Evolutionary conservation across 1,140 invertebrate genomes (phyloP), one percentile per base, ranked within the genome.

Genomic region (Apis cerana): DNA sequence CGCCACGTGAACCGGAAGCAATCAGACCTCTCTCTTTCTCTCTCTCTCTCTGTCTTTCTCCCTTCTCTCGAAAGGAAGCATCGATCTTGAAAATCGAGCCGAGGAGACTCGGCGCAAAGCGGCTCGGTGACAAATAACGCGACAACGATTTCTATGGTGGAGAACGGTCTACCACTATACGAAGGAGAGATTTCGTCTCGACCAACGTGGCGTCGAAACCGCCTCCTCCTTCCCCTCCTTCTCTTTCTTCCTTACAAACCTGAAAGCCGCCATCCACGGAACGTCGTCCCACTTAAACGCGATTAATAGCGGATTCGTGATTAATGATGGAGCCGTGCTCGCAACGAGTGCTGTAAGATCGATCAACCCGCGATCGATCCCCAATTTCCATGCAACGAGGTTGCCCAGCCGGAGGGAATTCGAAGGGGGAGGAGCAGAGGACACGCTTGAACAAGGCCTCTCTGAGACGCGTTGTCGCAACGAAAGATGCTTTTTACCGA

Each of bases 221-320:
- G 7, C 33, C 33, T 7, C 33, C 33, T 43, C 33, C 33, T 13
- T 1, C 23, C 17, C 33, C 33, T 13, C 2, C 23, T 27, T 10
- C 48, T 27, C 61, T 85, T 88, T 87, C 61, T 82, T 87, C 75
- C 15, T 23, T 43, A 33, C 8, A 43, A 11, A 19, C 27, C 23
- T 65, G 74, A 88, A 88, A 79, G 65, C 62, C 52, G 62, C 62
- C 67, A 65, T 27, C n/a, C 61, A 52, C 50, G 64, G 78, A 85
- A 76, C 79, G 80, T 85, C 88, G 79, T 82, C 27, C 84, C 75
- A 90, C 87, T 91, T 90, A 91, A 89, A 69, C 59, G 88, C 89
- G 89, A 91, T 91, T 91, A 91, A 91, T 91, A 90, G 89, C 80
- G 65, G 75, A 48, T 69, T 59, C 70, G 84, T 89, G 89, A 91